A percentile compares a stretch with the other conserved stretches of the same genome.
Conservation (phyloP, 1,140 invertebrate species). For the Pemphigus obesinymphae region DNA sequence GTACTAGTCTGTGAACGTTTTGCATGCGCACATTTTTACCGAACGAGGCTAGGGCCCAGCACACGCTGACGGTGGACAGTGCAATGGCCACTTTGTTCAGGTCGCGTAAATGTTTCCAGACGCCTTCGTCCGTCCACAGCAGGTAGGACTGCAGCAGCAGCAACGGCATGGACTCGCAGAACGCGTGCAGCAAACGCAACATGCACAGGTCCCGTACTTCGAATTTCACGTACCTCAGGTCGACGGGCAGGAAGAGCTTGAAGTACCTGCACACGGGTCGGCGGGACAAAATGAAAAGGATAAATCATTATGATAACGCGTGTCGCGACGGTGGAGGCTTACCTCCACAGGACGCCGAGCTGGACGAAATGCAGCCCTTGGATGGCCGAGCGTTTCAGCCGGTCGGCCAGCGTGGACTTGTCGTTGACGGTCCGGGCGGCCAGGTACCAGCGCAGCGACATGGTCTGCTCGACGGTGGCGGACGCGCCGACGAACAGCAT, state of each 20-base stretch:
- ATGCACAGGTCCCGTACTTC: slow-evolving; percentile 71
- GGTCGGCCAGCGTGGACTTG: slow-evolving; percentile 15
- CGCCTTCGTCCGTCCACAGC: slow-evolving; percentile 52
- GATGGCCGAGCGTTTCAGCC: slow-evolving; percentile 50
- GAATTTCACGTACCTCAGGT: slow-evolving; percentile 73
- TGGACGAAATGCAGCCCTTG: slow-evolving; percentile 69
- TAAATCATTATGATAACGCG: not conserved
- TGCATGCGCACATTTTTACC: slow-evolving; percentile 77
- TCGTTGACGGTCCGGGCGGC: not conserved
- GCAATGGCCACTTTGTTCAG: slow-evolving; percentile 76
- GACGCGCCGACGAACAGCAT: slow-evolving; percentile 65
- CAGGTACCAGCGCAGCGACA: slow-evolving; percentile 53
- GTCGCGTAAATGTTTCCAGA: slow-evolving; percentile 60
- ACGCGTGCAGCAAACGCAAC: slow-evolving; percentile 77
- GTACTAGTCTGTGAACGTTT: slow-evolving; percentile 75
- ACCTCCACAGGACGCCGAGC: slow-evolving; percentile 73
- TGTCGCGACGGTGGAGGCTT: too few species aligned
- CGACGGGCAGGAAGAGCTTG: slow-evolving; percentile 78
- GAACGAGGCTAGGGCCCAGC: slow-evolving; percentile 86
- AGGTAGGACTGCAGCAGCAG: slow-evolving; percentile 77
- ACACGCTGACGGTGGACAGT: slow-evolving; percentile 76
- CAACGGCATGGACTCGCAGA: slow-evolving; percentile 82
- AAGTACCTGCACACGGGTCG: slow-evolving; percentile 61
- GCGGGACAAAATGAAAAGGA: too few species aligned
- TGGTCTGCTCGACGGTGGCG: slow-evolving; percentile 62